Conservation (phyloP, 1,140 invertebrate genomes). For the Drosophila santomea region DNA sequence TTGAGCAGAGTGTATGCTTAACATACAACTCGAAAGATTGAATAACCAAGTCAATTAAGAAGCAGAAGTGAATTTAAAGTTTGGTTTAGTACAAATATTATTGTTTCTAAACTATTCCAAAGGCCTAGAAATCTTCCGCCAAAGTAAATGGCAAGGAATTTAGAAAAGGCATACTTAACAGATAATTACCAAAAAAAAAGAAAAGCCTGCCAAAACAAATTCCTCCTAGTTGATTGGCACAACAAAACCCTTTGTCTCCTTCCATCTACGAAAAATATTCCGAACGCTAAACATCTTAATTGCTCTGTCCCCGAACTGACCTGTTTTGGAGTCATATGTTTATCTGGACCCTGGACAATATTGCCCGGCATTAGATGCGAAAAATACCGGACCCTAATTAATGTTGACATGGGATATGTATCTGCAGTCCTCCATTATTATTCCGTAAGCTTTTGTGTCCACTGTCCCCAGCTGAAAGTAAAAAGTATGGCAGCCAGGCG, state of each 20-base stretch:
- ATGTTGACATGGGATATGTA: constrained; percentile 75
- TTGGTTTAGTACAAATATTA: neutral
- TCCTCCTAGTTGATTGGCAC: neutral
- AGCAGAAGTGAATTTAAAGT: neutral
- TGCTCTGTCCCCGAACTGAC: neutral
- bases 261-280: constrained; percentile 6
- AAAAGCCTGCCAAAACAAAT: neutral
- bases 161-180: neutral
- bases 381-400: constrained; percentile 76
- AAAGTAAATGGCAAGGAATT: neutral
- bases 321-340: constrained; percentile 38
- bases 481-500: constrained; percentile 58
- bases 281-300: constrained; percentile 16
- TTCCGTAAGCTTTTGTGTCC: constrained; percentile 22
- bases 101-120: neutral
- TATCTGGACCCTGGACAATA: constrained; percentile 37
- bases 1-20: neutral
- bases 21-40: neutral
- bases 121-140: neutral
- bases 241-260: neutral
- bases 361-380: constrained; percentile 49
- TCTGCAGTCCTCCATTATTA: neutral
- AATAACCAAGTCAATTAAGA: neutral
- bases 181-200: neutral
- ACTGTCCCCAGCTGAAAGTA: constrained; percentile 48